These are phyloP conservation scores for Percina caprodes DNA, from an alignment of 2,113 vertebrate species.

Conservation along the genomic window DNA sequence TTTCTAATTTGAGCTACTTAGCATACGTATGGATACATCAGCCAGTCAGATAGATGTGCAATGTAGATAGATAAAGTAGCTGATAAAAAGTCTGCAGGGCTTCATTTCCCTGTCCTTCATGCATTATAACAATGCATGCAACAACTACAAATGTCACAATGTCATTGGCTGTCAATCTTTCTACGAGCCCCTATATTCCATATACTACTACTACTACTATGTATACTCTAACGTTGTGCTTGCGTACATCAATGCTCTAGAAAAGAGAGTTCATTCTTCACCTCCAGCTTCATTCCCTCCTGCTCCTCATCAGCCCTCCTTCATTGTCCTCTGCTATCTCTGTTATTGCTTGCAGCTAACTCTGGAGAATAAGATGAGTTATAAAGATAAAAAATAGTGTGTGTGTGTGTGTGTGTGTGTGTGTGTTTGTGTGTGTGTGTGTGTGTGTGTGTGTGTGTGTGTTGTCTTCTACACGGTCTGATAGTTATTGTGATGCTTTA, in stretches of 20 bases:
- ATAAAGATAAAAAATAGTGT: neutral
- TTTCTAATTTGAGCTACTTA: slow-evolving; percentile 6
- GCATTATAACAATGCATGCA: neutral
- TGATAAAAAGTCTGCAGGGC: neutral
- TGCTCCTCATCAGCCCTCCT: slow-evolving; percentile 4
- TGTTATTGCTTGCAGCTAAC: slow-evolving; percentile 31
- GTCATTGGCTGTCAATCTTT: neutral
- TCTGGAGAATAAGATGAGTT: slow-evolving; percentile 39
- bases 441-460: neutral
- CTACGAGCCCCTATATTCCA: neutral
- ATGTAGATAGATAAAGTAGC: neutral
- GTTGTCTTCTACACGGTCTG: neutral
- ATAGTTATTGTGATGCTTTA: neutral
- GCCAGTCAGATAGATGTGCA: slow-evolving; percentile 15
- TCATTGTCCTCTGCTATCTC: slow-evolving; percentile 1
- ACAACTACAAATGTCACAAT: neutral
- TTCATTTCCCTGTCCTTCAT: slow-evolving; percentile 19
- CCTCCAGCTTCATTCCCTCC: neutral
- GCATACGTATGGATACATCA: slow-evolving; percentile 10
- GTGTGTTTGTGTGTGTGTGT: neutral
- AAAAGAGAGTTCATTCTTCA: slow-evolving; percentile 17
- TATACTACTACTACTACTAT: neutral
- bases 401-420: neutral
- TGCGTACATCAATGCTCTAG: neutral
- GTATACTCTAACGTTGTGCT: neutral